Evolutionary conservation across 2,888 invertebrate species (phyloP).

Genomic region (Phaedon cochleariae): DNA sequence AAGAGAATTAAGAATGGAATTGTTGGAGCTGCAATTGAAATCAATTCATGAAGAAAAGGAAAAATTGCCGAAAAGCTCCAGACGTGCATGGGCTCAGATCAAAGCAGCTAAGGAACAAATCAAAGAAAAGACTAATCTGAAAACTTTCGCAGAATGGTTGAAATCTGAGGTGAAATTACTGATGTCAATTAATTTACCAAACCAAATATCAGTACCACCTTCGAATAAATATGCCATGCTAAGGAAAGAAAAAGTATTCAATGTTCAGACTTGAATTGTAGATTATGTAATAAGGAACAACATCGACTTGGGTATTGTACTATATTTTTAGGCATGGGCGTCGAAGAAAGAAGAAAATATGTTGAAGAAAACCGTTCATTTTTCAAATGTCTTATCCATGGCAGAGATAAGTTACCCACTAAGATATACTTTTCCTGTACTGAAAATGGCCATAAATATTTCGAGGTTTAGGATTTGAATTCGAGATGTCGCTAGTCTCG

Average conservation of each 20-base stretch:
- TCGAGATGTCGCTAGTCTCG: too few species aligned
- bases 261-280: not conserved
- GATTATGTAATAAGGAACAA: too few species aligned
- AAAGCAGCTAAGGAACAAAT: not conserved
- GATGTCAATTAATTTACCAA: not conserved
- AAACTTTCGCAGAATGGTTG: not conserved
- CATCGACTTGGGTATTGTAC: not conserved
- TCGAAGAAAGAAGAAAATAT: slow-evolving; percentile 1
- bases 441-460: too few species aligned
- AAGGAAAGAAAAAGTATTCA: not conserved
- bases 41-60: too few species aligned
- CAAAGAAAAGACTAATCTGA: not conserved
- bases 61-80: not conserved
- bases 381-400: not conserved
- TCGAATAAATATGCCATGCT: too few species aligned
- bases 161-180: not conserved
- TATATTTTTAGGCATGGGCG: not conserved
- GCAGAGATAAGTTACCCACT: too few species aligned
- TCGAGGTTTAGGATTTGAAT: too few species aligned
- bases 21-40: too few species aligned
- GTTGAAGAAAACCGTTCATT: too few species aligned
- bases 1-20: too few species aligned
- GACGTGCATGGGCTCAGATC: not conserved
- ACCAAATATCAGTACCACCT: not conserved
- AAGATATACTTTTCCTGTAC: too few species aligned